Conservation (phyloP, 2,113 vertebrate genomes). For the Lophotis ruficrista region DNA sequence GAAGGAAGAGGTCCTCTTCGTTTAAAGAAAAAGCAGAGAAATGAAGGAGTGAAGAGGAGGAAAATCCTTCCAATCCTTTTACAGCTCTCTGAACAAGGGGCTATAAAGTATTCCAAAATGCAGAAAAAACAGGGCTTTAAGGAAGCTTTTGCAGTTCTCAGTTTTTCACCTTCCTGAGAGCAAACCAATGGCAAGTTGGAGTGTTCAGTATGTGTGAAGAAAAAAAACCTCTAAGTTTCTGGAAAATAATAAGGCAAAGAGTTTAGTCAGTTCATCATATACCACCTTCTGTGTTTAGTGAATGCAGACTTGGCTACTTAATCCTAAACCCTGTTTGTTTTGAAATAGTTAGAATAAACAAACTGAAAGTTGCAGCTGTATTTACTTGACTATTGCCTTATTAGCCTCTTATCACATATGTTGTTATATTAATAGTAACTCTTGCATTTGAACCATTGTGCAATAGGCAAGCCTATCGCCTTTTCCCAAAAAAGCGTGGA, state of each 20-base stretch:
- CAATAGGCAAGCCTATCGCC: neutral
- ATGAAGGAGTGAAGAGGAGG: neutral
- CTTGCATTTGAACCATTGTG: neutral
- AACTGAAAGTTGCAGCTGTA: slow-evolving; percentile 30
- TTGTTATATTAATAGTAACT: neutral
- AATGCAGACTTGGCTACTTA: slow-evolving; percentile 2
- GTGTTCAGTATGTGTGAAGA: neutral
- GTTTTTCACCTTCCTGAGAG: neutral
- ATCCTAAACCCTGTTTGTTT: slow-evolving; percentile 6
- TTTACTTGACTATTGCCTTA: slow-evolving; percentile 36
- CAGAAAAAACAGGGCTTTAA: neutral
- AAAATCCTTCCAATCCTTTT: neutral
- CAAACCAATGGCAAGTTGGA: neutral
- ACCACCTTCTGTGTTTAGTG: neutral
- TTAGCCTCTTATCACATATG: slow-evolving; percentile 29
- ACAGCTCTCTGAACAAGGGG: neutral
- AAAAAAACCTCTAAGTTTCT: neutral
- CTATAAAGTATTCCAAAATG: neutral
- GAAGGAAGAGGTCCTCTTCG: neutral
- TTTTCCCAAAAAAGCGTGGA: neutral
- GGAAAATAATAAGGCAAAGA: neutral
- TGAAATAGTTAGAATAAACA: slow-evolving; percentile 34
- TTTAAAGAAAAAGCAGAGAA: neutral
- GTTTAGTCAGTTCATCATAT: neutral
- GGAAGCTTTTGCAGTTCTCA: neutral